These are phyloP conservation scores for Rostratula benghalensis DNA, from an alignment of 2,113 vertebrate species.

Conservation along the genomic window DNA sequence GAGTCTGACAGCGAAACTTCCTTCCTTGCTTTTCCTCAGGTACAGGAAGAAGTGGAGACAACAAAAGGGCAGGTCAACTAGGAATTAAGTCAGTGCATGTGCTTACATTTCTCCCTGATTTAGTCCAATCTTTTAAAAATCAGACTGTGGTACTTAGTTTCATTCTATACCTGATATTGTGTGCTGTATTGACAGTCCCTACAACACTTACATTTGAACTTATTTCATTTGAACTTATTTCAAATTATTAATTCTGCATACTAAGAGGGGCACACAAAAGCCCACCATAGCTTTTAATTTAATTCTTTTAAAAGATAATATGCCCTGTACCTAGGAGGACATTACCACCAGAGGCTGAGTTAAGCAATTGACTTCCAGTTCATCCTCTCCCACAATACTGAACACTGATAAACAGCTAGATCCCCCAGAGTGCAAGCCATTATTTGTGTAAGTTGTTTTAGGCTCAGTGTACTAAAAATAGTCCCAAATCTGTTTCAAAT, in stretches of 20 bases:
- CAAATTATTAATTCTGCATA: not conserved
- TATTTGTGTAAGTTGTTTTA: not conserved
- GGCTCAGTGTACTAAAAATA: not conserved
- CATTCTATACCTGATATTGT: accelerated
- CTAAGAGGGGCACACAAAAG: not conserved
- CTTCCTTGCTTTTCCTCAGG: not conserved
- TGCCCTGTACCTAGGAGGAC: not conserved
- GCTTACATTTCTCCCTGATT: not conserved
- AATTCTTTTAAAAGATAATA: not conserved
- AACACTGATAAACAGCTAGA: not conserved
- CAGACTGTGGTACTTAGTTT: not conserved
- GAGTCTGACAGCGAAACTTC: not conserved
- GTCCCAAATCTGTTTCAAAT: not conserved
- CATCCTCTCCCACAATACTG: not conserved
- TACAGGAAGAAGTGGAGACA: not conserved
- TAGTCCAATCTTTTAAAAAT: not conserved
- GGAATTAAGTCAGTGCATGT: not conserved
- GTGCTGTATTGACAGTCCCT: not conserved
- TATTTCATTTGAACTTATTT: not conserved
- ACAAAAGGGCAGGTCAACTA: not conserved
- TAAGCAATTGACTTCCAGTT: not conserved
- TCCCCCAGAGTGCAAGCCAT: not conserved
- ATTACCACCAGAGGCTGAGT: not conserved
- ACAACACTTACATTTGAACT: not conserved
- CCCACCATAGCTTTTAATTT: not conserved